Conservation (phyloP, 1,140 invertebrate species). For the Bombus consobrinus region DNA sequence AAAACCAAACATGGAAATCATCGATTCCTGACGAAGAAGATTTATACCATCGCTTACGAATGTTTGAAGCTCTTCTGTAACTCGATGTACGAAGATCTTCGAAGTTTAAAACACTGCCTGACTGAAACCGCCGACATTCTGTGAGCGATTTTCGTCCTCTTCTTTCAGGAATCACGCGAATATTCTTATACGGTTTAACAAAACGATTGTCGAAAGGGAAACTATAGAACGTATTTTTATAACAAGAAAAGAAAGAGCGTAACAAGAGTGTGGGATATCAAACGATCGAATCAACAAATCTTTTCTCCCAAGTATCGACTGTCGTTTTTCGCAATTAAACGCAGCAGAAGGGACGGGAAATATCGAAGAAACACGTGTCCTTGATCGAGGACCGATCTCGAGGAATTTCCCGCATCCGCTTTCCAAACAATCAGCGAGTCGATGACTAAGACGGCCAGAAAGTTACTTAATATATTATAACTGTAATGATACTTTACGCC, state of each 20-base stretch:
- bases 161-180: background rate
- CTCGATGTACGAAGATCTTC: background rate
- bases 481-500: slow-evolving; percentile 30
- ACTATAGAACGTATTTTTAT: slow-evolving; percentile 13
- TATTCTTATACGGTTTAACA: no score
- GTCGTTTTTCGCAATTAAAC: slow-evolving; percentile 27
- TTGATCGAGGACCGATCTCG: background rate
- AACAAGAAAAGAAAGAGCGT: background rate
- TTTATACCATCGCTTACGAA: no score
- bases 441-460: slow-evolving; percentile 70
- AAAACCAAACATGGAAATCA: background rate
- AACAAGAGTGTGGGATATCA: no score
- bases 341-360: background rate
- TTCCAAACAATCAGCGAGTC: slow-evolving; percentile 63
- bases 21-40: background rate
- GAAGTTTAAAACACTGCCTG: slow-evolving; percentile 9
- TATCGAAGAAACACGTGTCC: background rate
- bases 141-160: background rate
- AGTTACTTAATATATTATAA: slow-evolving; percentile 74
- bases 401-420: slow-evolving; percentile 30
- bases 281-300: background rate
- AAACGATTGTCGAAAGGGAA: no score
- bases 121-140: background rate
- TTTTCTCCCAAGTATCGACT: no score
- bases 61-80: background rate